Evolutionary conservation across 2,113 vertebrate species (phyloP).

Genomic region (Rhadina sibilatrix): DNA sequence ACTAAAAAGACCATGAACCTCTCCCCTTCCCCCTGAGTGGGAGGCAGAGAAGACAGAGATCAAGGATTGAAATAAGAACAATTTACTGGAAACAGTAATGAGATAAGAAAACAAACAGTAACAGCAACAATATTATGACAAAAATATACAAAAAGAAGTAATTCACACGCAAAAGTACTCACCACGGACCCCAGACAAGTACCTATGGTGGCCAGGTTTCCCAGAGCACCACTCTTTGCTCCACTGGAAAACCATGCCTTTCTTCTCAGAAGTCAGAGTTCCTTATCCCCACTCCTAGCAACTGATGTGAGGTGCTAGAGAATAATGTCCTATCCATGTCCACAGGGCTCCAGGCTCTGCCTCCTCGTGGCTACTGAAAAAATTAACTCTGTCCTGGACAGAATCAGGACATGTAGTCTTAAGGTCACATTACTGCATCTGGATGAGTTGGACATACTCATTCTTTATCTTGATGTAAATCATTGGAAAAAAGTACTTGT

Average conservation of each 20-base stretch:
- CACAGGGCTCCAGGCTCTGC: not conserved
- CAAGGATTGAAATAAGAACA: not conserved
- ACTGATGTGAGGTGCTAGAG: not conserved
- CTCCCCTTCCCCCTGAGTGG: fast-evolving
- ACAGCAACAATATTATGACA: not conserved
- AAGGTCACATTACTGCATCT: not conserved
- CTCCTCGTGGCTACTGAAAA: not conserved
- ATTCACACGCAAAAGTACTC: not conserved
- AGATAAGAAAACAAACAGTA: not conserved
- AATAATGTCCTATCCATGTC: fast-evolving
- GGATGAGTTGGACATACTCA: not conserved
- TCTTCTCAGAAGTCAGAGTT: not conserved
- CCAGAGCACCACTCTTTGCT: not conserved
- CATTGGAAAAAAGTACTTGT: not conserved
- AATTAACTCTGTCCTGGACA: not conserved
- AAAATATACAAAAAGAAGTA: not conserved
- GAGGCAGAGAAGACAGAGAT: not conserved
- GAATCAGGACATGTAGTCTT: not conserved
- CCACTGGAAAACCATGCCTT: not conserved
- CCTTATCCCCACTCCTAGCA: not conserved
- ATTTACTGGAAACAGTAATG: not conserved
- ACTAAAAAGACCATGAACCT: fast-evolving
- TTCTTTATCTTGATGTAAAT: not conserved
- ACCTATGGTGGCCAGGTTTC: not conserved
- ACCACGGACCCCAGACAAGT: fast-evolving